Evolutionary conservation across 35 echinoderm and acorn worm species (phyloP), one percentile per base, ranked within the genome.

Genomic region (Diadema setosum): DNA sequence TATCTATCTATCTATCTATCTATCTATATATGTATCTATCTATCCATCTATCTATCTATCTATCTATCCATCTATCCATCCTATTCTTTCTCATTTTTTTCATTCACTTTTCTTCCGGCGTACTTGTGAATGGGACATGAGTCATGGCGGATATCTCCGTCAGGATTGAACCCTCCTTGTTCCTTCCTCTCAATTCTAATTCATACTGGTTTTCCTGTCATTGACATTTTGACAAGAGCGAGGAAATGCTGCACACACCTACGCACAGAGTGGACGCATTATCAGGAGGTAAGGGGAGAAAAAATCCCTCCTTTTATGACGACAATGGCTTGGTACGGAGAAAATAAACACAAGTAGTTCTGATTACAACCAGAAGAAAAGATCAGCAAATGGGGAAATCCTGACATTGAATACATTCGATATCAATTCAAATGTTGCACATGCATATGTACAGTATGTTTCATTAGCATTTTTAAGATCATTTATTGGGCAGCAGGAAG

Each of bases 121-220:
- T n/a, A n/a, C n/a, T n/a, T 78, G 73, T 78, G 73, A 78, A 78
- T 78, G 73, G 70, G 73, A 78, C 27, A 78, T 78, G 73, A 78
- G 34, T 78, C 73, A 78, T 11, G 24, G 8, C 27, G 73, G 73
- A 78, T 78, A 78, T 78, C 73, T 78, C 73, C 40, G 44, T 78
- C 73, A 78, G 33, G 73, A 78, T 44, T 20, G 21, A 0, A 41
- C 20, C 44, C 24, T 41, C 20, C 73, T 78, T 41, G 9, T 44
- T 42, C 35, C 40, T 78, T 78, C 33, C 40, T 42, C n/a, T 44
- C 25, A 41, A 41, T 78, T 78, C 33, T 36, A 35, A 36, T 44
- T 78, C 40, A 24, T 78, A 78, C 33, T 78, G 37, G 35, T 36
- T 44, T 78, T 78, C 73, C 39, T 78, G 20, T n/a, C 73, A 21